A percentile compares a stretch with the other conserved stretches of the same genome.
Evolutionary conservation across 92 coral and sea anemone species (phyloP).

Genomic region (Epizoanthus fatuus): DNA sequence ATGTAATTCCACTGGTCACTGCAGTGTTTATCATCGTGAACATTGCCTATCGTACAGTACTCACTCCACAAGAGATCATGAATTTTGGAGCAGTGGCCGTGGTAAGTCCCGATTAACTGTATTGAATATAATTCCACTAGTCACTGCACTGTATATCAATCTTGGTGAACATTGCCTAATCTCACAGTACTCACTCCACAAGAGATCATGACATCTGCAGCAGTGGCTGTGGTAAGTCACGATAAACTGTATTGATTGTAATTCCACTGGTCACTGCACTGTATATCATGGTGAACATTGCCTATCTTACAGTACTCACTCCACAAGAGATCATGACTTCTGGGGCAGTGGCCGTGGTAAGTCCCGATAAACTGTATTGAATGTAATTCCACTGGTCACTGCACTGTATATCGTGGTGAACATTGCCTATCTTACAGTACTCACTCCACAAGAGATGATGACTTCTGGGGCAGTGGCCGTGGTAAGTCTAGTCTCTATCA

Average conservation of each 20-base stretch:
- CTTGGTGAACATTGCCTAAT: not conserved
- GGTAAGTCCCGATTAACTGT: constrained; percentile 60
- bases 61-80: constrained; percentile 77
- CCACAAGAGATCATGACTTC: no score
- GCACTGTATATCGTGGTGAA: constrained; percentile 56
- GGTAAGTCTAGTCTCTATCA: constrained; percentile 52
- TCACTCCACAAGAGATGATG: constrained; percentile 52
- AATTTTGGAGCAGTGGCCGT: constrained; percentile 92
- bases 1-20: constrained; percentile 94
- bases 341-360: no score
- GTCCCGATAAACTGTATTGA: no score
- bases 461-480: constrained; percentile 68
- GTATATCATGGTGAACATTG: no score
- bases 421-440: constrained; percentile 61
- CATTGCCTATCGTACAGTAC: constrained; percentile 88
- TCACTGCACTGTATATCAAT: not conserved
- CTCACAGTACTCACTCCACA: no score
- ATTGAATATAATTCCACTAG: not conserved
- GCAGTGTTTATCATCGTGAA: constrained; percentile 83
- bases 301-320: no score
- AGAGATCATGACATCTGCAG: no score
- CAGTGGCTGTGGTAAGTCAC: no score
- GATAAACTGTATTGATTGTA: no score
- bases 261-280: no score
- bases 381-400: no score